A percentile compares a stretch with the other conserved stretches of the same genome.
phyloP scores from a whole-genome alignment of 2,888 invertebrate genomes.

The Gymnocheta viridis region DNA sequence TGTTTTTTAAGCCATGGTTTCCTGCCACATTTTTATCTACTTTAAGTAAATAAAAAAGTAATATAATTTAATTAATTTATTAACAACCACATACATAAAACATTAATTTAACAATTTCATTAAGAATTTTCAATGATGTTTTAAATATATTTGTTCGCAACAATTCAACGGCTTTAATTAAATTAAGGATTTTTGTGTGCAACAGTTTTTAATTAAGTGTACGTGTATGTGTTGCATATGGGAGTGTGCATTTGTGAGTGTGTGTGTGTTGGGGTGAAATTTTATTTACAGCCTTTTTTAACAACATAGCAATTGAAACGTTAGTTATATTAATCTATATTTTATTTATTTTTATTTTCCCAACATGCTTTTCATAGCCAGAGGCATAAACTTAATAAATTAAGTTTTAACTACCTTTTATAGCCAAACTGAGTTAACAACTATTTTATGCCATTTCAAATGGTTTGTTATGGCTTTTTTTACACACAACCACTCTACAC shows the following conservation, averaged over 20 bases:
- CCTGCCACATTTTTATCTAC: neutral
- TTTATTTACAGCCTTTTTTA: no score
- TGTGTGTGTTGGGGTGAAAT: no score
- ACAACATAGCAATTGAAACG: slow-evolving; percentile 14
- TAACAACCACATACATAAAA: slow-evolving; percentile 2
- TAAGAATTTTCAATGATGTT: neutral
- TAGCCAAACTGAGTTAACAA: slow-evolving; percentile 9
- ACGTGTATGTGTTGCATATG: neutral
- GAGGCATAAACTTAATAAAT: slow-evolving; percentile 27
- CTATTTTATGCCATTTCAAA: slow-evolving; percentile 20
- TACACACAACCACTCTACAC: neutral
- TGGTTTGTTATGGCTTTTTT: neutral
- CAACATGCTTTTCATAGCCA: slow-evolving; percentile 12
- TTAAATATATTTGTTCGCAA: neutral
- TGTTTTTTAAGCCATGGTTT: neutral
- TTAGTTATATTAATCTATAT: neutral
- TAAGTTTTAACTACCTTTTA: slow-evolving; percentile 38
- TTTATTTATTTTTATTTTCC: slow-evolving; percentile 18
- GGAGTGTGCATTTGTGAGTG: no score
- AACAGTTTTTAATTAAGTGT: slow-evolving; percentile 15
- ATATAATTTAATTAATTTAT: slow-evolving; percentile 10
- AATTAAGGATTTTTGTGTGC: slow-evolving; percentile 22
- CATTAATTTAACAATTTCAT: slow-evolving; percentile 38
- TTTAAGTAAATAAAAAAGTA: neutral
- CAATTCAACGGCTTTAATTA: slow-evolving; percentile 21